phyloP scores from a whole-genome alignment of 2,888 invertebrate species.

The Melipona beecheii region DNA sequence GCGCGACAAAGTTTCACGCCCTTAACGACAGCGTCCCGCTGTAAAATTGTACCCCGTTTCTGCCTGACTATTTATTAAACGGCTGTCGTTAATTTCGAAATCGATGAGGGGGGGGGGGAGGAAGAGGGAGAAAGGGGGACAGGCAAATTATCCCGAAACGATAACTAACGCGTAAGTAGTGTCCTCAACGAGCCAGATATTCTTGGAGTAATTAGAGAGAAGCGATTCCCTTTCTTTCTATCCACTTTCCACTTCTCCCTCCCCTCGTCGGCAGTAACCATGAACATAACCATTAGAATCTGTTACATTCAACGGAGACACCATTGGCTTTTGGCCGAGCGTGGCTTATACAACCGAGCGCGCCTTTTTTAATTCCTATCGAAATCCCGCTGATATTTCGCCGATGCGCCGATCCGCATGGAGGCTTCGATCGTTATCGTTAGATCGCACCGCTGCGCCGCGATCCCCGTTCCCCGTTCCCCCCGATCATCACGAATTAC shows the following conservation, averaged over 20 bases:
- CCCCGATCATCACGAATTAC: slow-evolving; percentile 57
- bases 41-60: slow-evolving; percentile 20
- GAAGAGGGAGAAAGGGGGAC: background rate
- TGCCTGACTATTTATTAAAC: slow-evolving; percentile 52
- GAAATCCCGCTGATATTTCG: slow-evolving; percentile 58
- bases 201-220: slow-evolving; percentile 77
- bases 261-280: slow-evolving; percentile 67
- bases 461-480: slow-evolving; percentile 24
- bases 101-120: background rate
- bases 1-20: slow-evolving; percentile 51
- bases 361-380: slow-evolving; percentile 55
- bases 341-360: slow-evolving; percentile 50
- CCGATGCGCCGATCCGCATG: slow-evolving; percentile 5
- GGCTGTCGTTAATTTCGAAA: slow-evolving; percentile 39
- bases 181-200: slow-evolving; percentile 70
- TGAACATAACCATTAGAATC: slow-evolving; percentile 82
- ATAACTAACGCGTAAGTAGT: slow-evolving; percentile 59
- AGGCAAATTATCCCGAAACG: background rate
- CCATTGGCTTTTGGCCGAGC: slow-evolving; percentile 54
- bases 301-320: slow-evolving; percentile 74
- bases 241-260: too few relatives aligned
- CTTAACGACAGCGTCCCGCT: slow-evolving; percentile 19
- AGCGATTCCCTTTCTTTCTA: background rate
- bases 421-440: slow-evolving; percentile 65
- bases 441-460: slow-evolving; percentile 39